Percentiles rank a stretch among this genome's conserved stretches.
These are phyloP conservation scores for Megamerina dolium DNA, from an alignment of 2,888 invertebrate genomes.

Conservation along the genomic window DNA sequence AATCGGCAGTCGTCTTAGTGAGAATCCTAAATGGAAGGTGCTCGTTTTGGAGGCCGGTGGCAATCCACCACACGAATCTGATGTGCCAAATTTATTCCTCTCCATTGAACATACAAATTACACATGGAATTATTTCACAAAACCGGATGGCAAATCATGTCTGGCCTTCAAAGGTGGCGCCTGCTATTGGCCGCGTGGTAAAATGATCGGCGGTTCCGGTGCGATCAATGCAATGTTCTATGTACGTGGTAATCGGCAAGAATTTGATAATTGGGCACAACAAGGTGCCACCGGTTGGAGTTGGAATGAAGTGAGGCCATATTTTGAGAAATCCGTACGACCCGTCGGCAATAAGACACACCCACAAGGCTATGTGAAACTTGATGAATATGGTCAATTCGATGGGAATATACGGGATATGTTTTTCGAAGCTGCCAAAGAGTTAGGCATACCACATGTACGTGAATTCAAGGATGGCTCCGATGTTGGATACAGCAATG, in stretches of 20 bases:
- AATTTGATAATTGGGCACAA: constrained; percentile 61
- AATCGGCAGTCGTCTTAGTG: constrained; percentile 51
- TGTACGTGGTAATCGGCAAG: constrained; percentile 57
- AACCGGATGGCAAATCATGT: constrained; percentile 30
- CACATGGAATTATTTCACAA: constrained; percentile 36
- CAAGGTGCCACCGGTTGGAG: constrained; percentile 62
- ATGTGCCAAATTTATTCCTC: constrained; percentile 37
- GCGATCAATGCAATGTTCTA: constrained; percentile 62
- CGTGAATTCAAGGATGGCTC: constrained; percentile 43
- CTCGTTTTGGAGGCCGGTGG: no score
- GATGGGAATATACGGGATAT: constrained; percentile 24
- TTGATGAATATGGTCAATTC: constrained; percentile 43
- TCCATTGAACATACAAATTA: constrained; percentile 27
- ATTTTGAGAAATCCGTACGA: constrained; percentile 67
- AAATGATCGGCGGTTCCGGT: constrained; percentile 61
- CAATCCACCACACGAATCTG: no score
- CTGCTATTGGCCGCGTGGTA: constrained; percentile 57
- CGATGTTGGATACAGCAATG: constrained; percentile 52
- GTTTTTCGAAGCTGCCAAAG: constrained; percentile 49
- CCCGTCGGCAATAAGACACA: constrained; percentile 27
- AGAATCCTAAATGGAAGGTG: no score
- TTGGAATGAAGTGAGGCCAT: constrained; percentile 69
- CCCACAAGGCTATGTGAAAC: constrained; percentile 44
- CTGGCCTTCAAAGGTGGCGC: constrained; percentile 28
- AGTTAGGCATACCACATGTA: constrained; percentile 49